Percentiles rank a stretch among this genome's conserved stretches.
phyloP scores from a whole-genome alignment of 2,888 invertebrate species.

The Spilarctia lutea region DNA sequence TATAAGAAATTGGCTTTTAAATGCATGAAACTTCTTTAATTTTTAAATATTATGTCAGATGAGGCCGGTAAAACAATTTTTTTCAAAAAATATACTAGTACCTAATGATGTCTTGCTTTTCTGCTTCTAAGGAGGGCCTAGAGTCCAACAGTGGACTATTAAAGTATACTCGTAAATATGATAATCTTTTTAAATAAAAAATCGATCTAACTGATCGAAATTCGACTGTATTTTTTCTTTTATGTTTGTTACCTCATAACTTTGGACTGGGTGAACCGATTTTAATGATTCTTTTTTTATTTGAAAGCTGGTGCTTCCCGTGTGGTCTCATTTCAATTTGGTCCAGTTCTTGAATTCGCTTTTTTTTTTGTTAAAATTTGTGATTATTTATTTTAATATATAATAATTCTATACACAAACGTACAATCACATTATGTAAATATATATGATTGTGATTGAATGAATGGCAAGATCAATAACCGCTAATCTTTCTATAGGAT shows the following conservation, averaged over 20 bases:
- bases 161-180: neutral
- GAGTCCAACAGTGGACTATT: neutral
- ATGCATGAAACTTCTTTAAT: neutral
- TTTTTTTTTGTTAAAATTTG: too few species aligned
- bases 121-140: too few species aligned
- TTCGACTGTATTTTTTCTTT: too few species aligned
- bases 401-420: neutral
- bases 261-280: too few species aligned
- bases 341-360: too few species aligned
- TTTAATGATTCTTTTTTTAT: too few species aligned
- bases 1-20: neutral
- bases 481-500: slow-evolving; percentile 26
- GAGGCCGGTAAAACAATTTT: neutral
- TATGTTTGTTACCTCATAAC: too few species aligned
- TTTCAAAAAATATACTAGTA: neutral
- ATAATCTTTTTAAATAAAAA: too few species aligned
- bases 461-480: neutral
- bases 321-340: too few species aligned
- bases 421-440: neutral
- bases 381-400: neutral
- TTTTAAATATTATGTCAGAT: neutral
- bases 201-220: too few species aligned
- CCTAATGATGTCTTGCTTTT: too few species aligned
- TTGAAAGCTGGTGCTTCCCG: too few species aligned
- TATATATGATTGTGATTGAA: neutral